phyloP scores from a whole-genome alignment of 2,888 invertebrate genomes.

The Sussaba pulchella region DNA sequence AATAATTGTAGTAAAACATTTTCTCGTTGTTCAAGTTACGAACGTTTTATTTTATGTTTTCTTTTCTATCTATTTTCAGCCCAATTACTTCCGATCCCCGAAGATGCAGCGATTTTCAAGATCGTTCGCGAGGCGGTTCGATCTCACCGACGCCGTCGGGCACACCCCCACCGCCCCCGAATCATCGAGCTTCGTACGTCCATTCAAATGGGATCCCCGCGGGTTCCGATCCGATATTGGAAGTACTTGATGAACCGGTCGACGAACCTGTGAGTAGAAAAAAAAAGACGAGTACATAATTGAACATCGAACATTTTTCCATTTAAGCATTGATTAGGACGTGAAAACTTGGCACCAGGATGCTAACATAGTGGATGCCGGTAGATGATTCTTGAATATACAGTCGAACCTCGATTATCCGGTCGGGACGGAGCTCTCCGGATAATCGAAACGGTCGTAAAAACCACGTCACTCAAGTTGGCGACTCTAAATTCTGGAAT shows the following conservation, averaged over 20 bases:
- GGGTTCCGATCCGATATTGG: slow-evolving; percentile 73
- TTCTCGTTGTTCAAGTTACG: too few species aligned
- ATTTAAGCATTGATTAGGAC: too few species aligned
- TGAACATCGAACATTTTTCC: too few species aligned
- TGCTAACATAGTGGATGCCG: too few species aligned
- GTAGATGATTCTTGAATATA: too few species aligned
- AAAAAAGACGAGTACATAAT: background rate
- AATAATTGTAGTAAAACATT: too few species aligned
- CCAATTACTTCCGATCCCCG: slow-evolving; percentile 70
- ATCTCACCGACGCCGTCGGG: slow-evolving; percentile 70
- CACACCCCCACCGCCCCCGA: slow-evolving; percentile 72
- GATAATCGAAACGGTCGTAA: too few species aligned
- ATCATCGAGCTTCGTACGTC: slow-evolving; percentile 70
- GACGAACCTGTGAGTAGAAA: slow-evolving; percentile 77
- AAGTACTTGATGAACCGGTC: slow-evolving; percentile 79
- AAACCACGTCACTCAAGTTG: too few species aligned
- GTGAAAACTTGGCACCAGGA: too few species aligned
- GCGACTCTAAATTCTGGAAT: too few species aligned
- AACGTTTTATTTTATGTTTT: background rate
- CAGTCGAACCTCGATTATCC: too few species aligned
- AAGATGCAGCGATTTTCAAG: slow-evolving; percentile 73
- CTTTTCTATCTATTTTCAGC: slow-evolving; percentile 68
- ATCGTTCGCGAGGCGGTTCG: slow-evolving; percentile 69
- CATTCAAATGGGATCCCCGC: slow-evolving; percentile 69
- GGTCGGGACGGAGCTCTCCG: too few species aligned